These are phyloP conservation scores for Rotaria magnacalcarata DNA, from an alignment of 2,888 invertebrate species.

Conservation along the genomic window DNA sequence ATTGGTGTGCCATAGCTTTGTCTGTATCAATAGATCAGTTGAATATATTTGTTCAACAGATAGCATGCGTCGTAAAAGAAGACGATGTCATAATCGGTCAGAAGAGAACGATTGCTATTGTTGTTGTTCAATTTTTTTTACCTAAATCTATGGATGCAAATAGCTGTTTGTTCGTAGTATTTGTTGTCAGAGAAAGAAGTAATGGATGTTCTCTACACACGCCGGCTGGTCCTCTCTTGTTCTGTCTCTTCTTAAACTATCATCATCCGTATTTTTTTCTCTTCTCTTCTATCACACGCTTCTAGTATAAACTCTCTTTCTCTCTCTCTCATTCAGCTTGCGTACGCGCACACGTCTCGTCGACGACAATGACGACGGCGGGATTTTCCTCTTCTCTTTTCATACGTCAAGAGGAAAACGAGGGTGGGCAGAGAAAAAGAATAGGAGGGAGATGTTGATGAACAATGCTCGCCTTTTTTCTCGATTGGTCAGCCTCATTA, in stretches of 20 bases:
- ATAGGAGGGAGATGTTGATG: background rate
- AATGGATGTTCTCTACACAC: background rate
- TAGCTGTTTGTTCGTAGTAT: background rate
- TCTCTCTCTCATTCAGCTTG: background rate
- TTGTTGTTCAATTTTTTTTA: conserved; percentile 4
- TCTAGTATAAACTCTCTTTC: background rate
- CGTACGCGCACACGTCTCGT: background rate
- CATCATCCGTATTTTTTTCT: conserved; percentile 10
- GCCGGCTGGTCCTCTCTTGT: background rate
- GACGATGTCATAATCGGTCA: background rate
- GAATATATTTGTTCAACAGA: conserved; percentile 6
- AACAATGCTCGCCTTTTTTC: conserved; percentile 9
- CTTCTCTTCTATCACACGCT: conserved; percentile 14
- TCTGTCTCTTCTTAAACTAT: conserved; percentile 5
- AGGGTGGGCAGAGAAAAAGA: background rate
- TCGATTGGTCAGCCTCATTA: conserved; percentile 12
- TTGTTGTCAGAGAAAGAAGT: background rate
- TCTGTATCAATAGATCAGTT: conserved; percentile 10
- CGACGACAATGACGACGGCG: background rate
- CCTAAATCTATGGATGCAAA: background rate
- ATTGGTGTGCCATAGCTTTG: background rate
- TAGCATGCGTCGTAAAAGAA: background rate
- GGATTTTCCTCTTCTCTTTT: background rate
- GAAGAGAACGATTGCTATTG: background rate
- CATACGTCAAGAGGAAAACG: conserved; percentile 10